These are phyloP conservation scores for Carduelis carduelis DNA, from an alignment of 2,797 vertebrate genomes.

Conservation along the genomic window DNA sequence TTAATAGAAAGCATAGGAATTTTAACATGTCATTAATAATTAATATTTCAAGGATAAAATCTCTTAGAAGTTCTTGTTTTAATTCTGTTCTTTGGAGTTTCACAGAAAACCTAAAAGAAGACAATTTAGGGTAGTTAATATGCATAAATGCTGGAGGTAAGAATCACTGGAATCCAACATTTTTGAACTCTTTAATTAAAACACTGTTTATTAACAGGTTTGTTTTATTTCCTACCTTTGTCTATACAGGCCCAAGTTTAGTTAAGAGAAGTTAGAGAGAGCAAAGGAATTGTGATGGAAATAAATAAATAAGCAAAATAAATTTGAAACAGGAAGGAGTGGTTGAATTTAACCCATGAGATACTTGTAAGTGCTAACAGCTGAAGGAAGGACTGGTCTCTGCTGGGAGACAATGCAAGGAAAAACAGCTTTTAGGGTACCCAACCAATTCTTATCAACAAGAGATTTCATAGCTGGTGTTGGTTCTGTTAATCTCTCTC, in stretches of 20 bases:
- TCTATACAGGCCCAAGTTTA: neutral
- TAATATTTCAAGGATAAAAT: conserved; percentile 7
- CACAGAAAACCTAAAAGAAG: neutral
- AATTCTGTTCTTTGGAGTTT: neutral
- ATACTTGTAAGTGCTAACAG: neutral
- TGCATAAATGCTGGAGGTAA: neutral
- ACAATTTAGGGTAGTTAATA: neutral
- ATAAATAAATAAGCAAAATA: neutral
- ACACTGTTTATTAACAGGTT: neutral
- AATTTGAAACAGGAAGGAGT: neutral
- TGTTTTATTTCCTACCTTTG: neutral
- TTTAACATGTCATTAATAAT: neutral
- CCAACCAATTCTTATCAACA: neutral
- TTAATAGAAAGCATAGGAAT: neutral
- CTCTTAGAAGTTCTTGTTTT: neutral
- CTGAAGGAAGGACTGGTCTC: neutral
- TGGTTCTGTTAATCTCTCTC: neutral
- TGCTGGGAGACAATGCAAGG: neutral
- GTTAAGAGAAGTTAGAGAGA: neutral
- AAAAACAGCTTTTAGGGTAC: neutral
- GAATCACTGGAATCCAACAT: neutral
- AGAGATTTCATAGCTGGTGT: neutral
- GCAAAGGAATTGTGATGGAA: neutral
- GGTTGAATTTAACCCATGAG: neutral
- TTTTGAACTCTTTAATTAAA: neutral